Evolutionary conservation across 2,888 invertebrate genomes (phyloP).

Genomic region (Esperia sulphurella): DNA sequence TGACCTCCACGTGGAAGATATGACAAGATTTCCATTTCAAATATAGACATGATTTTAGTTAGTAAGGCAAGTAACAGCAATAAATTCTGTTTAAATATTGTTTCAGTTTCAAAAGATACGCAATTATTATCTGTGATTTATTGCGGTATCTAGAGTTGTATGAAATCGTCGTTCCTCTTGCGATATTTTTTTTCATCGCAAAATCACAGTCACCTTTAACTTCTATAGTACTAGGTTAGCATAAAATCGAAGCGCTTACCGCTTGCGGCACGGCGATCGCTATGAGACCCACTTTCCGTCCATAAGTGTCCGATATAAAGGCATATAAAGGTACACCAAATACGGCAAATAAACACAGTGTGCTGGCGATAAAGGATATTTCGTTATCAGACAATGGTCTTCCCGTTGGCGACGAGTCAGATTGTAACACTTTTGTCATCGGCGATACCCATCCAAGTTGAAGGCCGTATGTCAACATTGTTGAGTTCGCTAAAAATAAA

Average conservation of each 20-base stretch:
- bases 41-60: too few relatives aligned
- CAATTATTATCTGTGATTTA: too few relatives aligned
- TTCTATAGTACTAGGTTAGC: constrained; percentile 4
- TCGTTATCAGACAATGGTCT: constrained; percentile 47
- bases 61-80: too few relatives aligned
- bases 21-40: too few relatives aligned
- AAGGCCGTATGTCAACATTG: constrained; percentile 57
- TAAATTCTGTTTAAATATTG: too few relatives aligned
- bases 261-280: constrained; percentile 66
- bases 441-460: constrained; percentile 69
- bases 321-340: constrained; percentile 55
- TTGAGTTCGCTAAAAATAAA: constrained; percentile 50
- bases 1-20: too few relatives aligned
- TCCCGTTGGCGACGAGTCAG: constrained; percentile 45
- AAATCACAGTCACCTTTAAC: not conserved
- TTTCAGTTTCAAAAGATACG: too few relatives aligned
- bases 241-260: constrained; percentile 34
- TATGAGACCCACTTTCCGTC: constrained; percentile 60
- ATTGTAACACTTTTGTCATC: constrained; percentile 52
- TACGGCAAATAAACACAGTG: constrained; percentile 45
- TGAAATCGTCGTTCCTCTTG: too few relatives aligned
- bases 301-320: constrained; percentile 52
- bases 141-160: too few relatives aligned
- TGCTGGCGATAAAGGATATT: constrained; percentile 66
- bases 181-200: not conserved